Conservation (phyloP, 2,888 invertebrate genomes). For the Agonopterix alstromeriana region DNA sequence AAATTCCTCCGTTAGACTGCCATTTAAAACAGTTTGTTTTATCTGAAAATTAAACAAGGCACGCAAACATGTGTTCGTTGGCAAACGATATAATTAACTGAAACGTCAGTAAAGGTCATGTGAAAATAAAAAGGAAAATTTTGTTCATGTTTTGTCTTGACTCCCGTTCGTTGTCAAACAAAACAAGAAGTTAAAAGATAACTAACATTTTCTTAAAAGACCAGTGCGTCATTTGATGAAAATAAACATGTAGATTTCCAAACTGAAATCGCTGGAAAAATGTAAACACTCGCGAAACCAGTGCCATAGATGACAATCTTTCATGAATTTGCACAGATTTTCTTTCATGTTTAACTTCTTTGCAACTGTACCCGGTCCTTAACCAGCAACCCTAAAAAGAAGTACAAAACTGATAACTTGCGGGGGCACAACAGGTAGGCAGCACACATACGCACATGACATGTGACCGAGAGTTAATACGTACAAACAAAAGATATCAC, state of each 20-base stretch:
- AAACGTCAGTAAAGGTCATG: constrained; percentile 3
- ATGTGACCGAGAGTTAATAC: constrained; percentile 59
- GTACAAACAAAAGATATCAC: constrained; percentile 50
- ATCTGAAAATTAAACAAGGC: background rate
- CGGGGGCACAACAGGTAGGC: constrained; percentile 68
- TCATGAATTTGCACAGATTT: too few species aligned
- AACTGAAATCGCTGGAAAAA: too few species aligned
- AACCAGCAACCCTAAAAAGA: constrained; percentile 44
- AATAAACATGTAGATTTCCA: too few species aligned
- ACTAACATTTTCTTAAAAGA: constrained; percentile 28
- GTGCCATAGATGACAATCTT: too few species aligned
- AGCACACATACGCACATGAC: constrained; percentile 55
- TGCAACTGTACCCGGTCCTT: too few species aligned
- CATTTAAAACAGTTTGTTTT: background rate
- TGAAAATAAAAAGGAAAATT: background rate
- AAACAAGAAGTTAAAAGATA: constrained; percentile 38
- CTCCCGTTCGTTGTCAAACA: constrained; percentile 29
- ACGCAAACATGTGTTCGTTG: background rate
- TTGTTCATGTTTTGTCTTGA: constrained; percentile 13
- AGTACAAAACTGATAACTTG: constrained; percentile 59
- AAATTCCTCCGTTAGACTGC: constrained; percentile 16
- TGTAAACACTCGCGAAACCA: too few species aligned
- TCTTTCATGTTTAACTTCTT: too few species aligned
- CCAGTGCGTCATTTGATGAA: too few species aligned
- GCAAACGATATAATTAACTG: constrained; percentile 4